phyloP scores from a whole-genome alignment of 2,888 invertebrate species.

The Sipha maydis region DNA sequence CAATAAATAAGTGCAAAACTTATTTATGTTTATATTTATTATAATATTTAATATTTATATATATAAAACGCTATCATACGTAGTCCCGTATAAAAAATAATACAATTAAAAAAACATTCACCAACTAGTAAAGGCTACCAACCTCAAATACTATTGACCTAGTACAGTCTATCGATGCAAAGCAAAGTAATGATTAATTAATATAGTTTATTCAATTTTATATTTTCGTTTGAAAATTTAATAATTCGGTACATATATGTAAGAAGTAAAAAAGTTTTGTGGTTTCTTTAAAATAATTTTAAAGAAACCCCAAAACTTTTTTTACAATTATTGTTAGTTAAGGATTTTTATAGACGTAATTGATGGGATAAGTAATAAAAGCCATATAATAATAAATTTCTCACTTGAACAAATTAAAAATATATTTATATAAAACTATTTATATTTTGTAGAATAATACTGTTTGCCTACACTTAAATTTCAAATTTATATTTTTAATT shows the following conservation, averaged over 20 bases:
- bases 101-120: no score
- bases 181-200: background rate
- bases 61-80: background rate
- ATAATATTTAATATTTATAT: background rate
- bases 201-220: background rate
- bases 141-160: no score
- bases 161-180: no score
- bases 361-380: background rate
- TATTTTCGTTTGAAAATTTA: background rate
- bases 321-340: background rate
- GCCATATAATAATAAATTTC: background rate
- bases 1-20: background rate
- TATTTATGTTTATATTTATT: background rate
- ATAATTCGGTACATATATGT: background rate
- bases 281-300: no score
- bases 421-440: background rate
- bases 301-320: background rate
- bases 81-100: no score
- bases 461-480: no score
- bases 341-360: background rate
- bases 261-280: background rate
- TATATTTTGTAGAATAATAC: background rate
- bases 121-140: no score
- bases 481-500: no score
- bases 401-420: background rate